Evolutionary conservation across 2,888 invertebrate genomes (phyloP), one percentile per base, ranked within the genome.

Genomic region (Macroteleia sp.): DNA sequence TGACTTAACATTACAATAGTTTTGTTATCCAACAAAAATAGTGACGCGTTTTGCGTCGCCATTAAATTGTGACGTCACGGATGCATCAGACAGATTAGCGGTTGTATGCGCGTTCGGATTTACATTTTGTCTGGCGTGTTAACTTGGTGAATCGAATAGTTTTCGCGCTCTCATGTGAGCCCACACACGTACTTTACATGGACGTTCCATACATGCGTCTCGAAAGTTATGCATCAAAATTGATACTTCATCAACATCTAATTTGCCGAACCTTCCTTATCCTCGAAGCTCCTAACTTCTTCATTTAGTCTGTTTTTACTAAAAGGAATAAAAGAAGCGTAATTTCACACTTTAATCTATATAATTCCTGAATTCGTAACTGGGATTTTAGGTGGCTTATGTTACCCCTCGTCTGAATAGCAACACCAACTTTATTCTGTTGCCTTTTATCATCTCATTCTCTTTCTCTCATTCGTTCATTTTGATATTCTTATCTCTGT

Each of bases 61-160:
- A 85, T 85, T 87, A 87, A 83, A 44, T 64, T 50, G 81, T 86
- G 87, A 88, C 88, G 87, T 88, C 87, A 88, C 85, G 88, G 87
- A 89, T 88, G 86, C 86, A 87, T 86, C 88, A 88, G 88, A 88
- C 89, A 88, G 88, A 90, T 89, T 90, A 89, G 88, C 88, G 80
- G 82, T 81, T 77, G 81, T 80, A 83, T 81, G 82, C 81, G 78
- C 81, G 83, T 81, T 79, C 69, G 74, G 82, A 89, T 90, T 90
- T 89, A 88, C 88, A 90, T 88, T 88, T 88, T 85, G 88, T 86
- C 88, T 87, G 87, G 79, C 74, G 66, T 59, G 76, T 70, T 74
- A 66, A 77, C 77, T 74, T 69, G 80, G 41, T 71, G 76, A 67
- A 70, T 77, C 70, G 70, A 67, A 74, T 77, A 64, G 69, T 77